Conservation (phyloP, 1,140 invertebrate genomes). For the Calephelis virginiensis region DNA sequence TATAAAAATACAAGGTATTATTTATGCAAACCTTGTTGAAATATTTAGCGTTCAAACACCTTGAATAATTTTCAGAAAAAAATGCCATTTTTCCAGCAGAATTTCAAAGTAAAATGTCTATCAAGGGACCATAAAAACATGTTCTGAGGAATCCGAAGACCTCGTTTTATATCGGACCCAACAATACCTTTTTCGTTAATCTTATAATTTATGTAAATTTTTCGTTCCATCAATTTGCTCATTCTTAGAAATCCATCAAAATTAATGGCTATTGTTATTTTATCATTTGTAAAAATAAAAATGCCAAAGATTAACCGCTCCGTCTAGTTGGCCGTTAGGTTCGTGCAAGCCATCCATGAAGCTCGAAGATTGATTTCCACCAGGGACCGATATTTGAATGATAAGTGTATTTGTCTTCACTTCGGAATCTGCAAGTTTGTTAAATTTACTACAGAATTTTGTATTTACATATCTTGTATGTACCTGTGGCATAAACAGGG, state of each 20-base stretch:
- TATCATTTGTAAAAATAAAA: too few species aligned
- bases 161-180: background rate
- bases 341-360: too few species aligned
- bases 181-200: background rate
- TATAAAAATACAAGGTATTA: background rate
- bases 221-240: background rate
- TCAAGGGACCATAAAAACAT: background rate
- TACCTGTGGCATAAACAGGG: too few species aligned
- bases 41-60: slow-evolving; percentile 5
- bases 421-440: too few species aligned
- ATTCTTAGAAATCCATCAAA: background rate
- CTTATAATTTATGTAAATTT: slow-evolving; percentile 5
- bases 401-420: too few species aligned
- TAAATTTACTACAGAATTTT: too few species aligned
- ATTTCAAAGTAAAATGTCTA: slow-evolving; percentile 6
- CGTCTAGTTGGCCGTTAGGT: too few species aligned
- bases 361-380: too few species aligned
- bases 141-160: background rate
- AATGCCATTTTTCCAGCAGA: slow-evolving; percentile 5
- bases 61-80: slow-evolving; percentile 1
- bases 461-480: too few species aligned
- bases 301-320: too few species aligned
- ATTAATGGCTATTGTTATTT: background rate
- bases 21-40: slow-evolving; percentile 4
- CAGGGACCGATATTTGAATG: too few species aligned